A percentile compares a stretch with the other conserved stretches of the same genome.
Evolutionary conservation across 2,113 vertebrate genomes (phyloP).

Genomic region (Struthidea cinerea): DNA sequence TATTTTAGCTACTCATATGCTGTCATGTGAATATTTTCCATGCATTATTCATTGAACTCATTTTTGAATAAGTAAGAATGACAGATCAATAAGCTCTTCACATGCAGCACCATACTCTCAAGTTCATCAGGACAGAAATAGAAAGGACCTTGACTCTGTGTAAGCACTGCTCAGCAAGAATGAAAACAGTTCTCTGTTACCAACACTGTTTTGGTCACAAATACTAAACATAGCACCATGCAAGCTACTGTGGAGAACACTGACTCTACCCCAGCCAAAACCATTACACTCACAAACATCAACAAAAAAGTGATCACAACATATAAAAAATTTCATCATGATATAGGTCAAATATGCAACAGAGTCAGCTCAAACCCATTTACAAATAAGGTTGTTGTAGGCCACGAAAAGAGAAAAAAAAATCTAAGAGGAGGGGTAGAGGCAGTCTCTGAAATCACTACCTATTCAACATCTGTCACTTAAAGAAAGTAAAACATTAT

Average conservation of each 20-base stretch:
- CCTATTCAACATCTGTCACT: neutral
- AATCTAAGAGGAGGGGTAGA: neutral
- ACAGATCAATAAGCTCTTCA: neutral
- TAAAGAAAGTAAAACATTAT: neutral
- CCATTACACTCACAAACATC: neutral
- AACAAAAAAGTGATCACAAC: neutral
- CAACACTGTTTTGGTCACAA: neutral
- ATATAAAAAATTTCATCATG: neutral
- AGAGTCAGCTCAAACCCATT: neutral
- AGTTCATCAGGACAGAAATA: neutral
- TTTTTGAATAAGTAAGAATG: neutral
- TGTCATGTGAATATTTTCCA: neutral
- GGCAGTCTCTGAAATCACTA: neutral
- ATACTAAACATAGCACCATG: neutral
- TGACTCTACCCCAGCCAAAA: neutral
- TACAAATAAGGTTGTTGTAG: neutral
- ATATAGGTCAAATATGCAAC: neutral
- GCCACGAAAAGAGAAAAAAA: neutral
- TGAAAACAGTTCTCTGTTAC: neutral
- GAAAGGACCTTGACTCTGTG: neutral
- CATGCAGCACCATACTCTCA: neutral
- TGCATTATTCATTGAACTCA: neutral
- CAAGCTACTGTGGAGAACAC: neutral
- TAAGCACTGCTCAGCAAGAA: neutral
- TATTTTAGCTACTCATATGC: fast-evolving